Base-by-base conservation (phyloP, 2,113 vertebrate genomes). In the Tachysurus fulvidraco region DNA sequence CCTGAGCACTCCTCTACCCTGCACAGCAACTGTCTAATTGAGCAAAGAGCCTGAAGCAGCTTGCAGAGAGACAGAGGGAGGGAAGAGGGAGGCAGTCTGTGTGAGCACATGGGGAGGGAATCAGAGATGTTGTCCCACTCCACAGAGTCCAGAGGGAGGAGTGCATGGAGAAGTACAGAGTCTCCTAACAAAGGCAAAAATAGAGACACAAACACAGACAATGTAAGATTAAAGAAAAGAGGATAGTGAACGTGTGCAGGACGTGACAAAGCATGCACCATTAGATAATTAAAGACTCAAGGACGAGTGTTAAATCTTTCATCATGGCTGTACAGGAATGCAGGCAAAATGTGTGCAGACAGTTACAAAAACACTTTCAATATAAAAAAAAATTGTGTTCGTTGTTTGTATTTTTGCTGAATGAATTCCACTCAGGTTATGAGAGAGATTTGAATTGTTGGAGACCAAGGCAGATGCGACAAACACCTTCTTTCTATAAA, bases 181-280 rank as follows among this genome's bases (percentile, higher is more conserved):
- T 67, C 73, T 71, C 28, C 82, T 86, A 84, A 89, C 57, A 81
- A 77, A 85, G 46, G n/a, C 17, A 73, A 65, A 90, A 87, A 90
- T 57, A 93, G 91, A 91, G 91, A 91, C 57, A 84, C 71, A 65
- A 92, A 92, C 89, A 91, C 90, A 94, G 92, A 92, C 91, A 90
- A 74, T 3, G 55, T 52, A 83, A 93, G 93, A 94, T 94, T 90
- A 95, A 95, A 95, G 92, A 94, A 93, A 93, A 91, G 86, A 81
- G 78, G 71, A 83, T 88, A 71, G 77, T 81, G 74, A 90, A 85
- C 83, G 79, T 83, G 76, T 41, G 36, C 80, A 89, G 81, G 84
- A 91, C 89, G 59, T 54, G 77, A 82, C 81, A 78, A 84, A 85
- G 88, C 87, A 89, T 91, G 89, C 91, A 89, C 91, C 89, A 92